Percentiles rank a stretch among this genome's conserved stretches.
These are phyloP conservation scores for Natator depressus DNA, from an alignment of 2,113 vertebrate genomes.

Conservation along the genomic window DNA sequence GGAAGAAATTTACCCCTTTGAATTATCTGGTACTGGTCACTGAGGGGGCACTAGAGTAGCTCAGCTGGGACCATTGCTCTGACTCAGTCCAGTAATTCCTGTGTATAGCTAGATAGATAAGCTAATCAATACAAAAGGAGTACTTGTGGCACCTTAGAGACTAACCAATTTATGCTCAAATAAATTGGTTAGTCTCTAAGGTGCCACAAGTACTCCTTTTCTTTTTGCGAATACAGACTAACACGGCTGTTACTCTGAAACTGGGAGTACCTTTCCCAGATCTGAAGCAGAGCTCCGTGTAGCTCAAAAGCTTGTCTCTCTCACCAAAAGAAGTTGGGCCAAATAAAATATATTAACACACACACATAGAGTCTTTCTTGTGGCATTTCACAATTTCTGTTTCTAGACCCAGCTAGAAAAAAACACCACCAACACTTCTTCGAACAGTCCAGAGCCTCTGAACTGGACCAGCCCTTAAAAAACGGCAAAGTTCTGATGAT, in stretches of 20 bases:
- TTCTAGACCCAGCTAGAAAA: neutral
- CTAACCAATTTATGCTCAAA: too few species aligned
- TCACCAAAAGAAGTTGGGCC: neutral
- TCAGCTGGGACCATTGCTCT: neutral
- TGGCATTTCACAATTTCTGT: neutral
- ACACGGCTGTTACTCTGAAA: too few species aligned
- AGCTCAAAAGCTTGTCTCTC: neutral
- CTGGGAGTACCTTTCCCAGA: neutral
- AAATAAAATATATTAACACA: neutral
- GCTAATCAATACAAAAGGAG: too few species aligned
- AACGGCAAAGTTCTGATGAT: neutral
- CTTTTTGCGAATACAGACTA: too few species aligned
- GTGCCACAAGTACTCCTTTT: too few species aligned
- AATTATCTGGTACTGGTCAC: neutral
- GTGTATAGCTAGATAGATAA: neutral
- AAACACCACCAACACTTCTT: neutral
- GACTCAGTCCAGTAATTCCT: neutral
- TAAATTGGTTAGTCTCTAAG: too few species aligned
- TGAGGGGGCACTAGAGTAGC: accelerated
- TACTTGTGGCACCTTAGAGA: too few species aligned
- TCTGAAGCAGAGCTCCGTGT: neutral
- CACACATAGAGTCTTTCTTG: neutral
- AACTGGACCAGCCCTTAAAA: neutral
- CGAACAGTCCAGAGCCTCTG: neutral
- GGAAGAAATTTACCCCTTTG: neutral